Percentiles rank a stretch among this genome's conserved stretches.
Conservation (phyloP, 2,113 vertebrate genomes). For the Synchiropus splendidus region DNA sequence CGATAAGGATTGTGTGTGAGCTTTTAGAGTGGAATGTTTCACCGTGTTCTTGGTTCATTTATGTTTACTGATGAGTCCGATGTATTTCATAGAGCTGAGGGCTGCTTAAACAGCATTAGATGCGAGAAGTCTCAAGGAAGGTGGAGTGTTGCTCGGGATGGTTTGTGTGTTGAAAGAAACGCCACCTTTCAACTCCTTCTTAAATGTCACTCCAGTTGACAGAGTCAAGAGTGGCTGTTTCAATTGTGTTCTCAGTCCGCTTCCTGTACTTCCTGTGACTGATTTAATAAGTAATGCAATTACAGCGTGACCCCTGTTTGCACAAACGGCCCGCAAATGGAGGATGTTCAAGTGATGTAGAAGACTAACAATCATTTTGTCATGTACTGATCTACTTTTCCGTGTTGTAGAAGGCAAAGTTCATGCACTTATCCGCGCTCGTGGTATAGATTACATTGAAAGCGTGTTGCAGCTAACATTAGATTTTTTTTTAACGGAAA, state of each 20-base stretch:
- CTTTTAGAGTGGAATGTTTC: conserved; percentile 45
- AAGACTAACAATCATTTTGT: conserved; percentile 4
- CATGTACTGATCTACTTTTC: too few relatives aligned
- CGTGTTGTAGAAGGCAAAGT: too few relatives aligned
- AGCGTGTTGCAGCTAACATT: too few relatives aligned
- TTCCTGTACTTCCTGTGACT: conserved; percentile 48
- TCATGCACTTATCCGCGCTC: too few relatives aligned
- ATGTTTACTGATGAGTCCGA: conserved; percentile 41
- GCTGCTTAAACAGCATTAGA: background rate
- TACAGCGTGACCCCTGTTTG: conserved; percentile 35
- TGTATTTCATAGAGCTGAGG: conserved; percentile 14
- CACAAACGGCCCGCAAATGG: conserved; percentile 30
- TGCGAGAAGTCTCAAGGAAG: too few relatives aligned
- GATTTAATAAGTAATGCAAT: conserved; percentile 46
- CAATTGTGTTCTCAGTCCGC: conserved; percentile 43
- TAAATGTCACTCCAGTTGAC: too few relatives aligned
- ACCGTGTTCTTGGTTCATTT: conserved; percentile 33
- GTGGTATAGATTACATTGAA: too few relatives aligned
- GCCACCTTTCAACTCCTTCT: too few relatives aligned
- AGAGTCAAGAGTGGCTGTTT: conserved; percentile 12
- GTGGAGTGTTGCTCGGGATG: too few relatives aligned
- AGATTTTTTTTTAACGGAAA: too few relatives aligned
- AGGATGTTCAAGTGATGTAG: conserved; percentile 25
- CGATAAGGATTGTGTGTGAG: conserved; percentile 51
- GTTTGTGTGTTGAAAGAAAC: too few relatives aligned